These are phyloP conservation scores for Brachyptera risi DNA, from an alignment of 2,888 invertebrate species.

Conservation along the genomic window DNA sequence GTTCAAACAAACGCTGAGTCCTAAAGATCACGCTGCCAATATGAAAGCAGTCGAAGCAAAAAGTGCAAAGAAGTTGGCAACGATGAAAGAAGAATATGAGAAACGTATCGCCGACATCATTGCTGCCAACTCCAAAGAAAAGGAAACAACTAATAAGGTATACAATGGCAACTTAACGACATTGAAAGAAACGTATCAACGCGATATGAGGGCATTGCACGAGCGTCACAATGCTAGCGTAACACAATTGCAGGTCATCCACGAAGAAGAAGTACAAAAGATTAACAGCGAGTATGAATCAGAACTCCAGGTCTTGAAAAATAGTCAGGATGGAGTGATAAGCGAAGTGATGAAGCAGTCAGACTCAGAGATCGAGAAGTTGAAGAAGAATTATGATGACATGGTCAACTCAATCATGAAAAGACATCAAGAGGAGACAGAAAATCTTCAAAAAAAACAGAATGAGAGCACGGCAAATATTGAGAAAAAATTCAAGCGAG, in stretches of 20 bases:
- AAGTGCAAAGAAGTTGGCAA: neutral
- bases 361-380: neutral
- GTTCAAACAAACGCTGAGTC: neutral
- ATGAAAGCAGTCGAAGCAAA: neutral
- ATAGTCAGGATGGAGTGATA: conserved; percentile 10
- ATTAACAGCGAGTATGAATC: conserved; percentile 50
- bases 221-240: conserved; percentile 55
- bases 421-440: neutral
- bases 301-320: conserved; percentile 50
- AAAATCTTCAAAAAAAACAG: neutral
- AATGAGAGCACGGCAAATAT: neutral
- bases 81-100: conserved; percentile 7
- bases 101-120: neutral
- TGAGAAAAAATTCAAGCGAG: no score
- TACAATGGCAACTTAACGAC: conserved; percentile 28
- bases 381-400: neutral
- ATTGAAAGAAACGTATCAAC: conserved; percentile 53
- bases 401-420: neutral
- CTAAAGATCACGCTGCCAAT: neutral
- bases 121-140: neutral
- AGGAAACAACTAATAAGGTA: neutral
- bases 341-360: neutral
- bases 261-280: conserved; percentile 51
- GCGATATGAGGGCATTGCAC: conserved; percentile 50
- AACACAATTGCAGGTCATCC: conserved; percentile 51